phyloP scores from a whole-genome alignment of 2,113 vertebrate genomes.

The Ancistrus triradiatus region DNA sequence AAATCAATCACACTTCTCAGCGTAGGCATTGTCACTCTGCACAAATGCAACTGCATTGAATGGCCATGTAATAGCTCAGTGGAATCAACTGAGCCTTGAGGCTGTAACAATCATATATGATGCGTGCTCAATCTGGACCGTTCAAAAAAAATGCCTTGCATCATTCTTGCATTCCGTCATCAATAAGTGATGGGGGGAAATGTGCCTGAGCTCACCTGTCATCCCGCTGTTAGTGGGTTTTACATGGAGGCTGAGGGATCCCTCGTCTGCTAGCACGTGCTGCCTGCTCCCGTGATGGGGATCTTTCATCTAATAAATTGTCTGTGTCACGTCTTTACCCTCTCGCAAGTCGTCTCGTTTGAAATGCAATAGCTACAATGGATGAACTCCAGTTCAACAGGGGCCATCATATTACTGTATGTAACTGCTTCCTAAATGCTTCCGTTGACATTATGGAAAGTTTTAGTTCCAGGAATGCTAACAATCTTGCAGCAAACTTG shows the following conservation, averaged over 20 bases:
- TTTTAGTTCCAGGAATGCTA: too few species aligned
- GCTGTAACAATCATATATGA: background rate
- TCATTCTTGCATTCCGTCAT: slow-evolving; percentile 19
- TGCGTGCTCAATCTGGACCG: background rate
- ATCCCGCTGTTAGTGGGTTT: slow-evolving; percentile 3
- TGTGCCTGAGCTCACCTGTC: slow-evolving; percentile 19
- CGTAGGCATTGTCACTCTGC: background rate
- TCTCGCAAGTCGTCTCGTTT: slow-evolving; percentile 13
- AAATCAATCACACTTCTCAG: slow-evolving; percentile 10
- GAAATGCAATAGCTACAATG: slow-evolving; percentile 4
- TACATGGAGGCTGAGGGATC: background rate
- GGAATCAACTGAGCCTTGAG: slow-evolving; percentile 1
- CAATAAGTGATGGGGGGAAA: slow-evolving; percentile 17
- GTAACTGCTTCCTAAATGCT: too few species aligned
- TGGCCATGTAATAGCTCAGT: slow-evolving; percentile 1
- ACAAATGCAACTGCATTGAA: slow-evolving; percentile 20
- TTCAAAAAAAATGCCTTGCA: slow-evolving; percentile 3
- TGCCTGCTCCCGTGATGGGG: background rate
- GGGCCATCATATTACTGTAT: too few species aligned
- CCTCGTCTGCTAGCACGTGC: slow-evolving; percentile 5
- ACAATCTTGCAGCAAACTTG: too few species aligned
- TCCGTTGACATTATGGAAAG: too few species aligned
- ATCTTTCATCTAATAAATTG: slow-evolving; percentile 16
- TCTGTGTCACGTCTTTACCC: slow-evolving; percentile 17
- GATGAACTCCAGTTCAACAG: slow-evolving; percentile 5